Evolutionary conservation across 2,797 vertebrate genomes (phyloP).

Genomic region (Chaetophractus vellerosus): DNA sequence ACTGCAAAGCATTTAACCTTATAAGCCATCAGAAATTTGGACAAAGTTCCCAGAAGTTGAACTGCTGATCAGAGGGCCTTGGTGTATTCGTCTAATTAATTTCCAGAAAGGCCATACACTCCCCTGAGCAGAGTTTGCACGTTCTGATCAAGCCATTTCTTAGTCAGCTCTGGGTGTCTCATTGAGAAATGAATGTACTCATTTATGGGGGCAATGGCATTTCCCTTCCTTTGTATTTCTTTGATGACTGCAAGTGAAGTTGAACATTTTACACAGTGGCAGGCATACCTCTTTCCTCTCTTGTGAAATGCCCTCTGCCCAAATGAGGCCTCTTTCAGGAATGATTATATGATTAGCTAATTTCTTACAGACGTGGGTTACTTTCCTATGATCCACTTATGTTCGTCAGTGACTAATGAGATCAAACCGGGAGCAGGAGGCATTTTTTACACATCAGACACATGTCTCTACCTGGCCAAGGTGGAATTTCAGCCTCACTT

Average conservation of each 20-base stretch:
- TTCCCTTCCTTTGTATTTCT: conserved; percentile 14
- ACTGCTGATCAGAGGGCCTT: not conserved
- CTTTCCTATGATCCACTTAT: not conserved
- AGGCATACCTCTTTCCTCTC: not conserved
- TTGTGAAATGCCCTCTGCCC: not conserved
- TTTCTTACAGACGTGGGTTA: not conserved
- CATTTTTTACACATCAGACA: not conserved
- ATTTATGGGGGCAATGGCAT: not conserved
- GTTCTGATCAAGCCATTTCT: not conserved
- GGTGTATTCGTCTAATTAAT: not conserved
- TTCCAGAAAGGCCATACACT: not conserved
- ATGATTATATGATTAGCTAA: not conserved
- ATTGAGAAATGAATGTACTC: not conserved
- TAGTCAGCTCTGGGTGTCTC: not conserved
- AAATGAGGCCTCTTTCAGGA: conserved; percentile 28
- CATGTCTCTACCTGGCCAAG: not conserved
- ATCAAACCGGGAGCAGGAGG: not conserved
- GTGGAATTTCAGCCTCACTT: not conserved
- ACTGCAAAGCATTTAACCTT: not conserved
- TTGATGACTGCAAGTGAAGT: not conserved
- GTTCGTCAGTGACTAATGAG: not conserved
- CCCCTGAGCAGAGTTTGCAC: not conserved
- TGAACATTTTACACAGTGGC: not conserved
- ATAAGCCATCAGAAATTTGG: not conserved
- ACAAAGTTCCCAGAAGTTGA: conserved; percentile 18